Percentiles rank a stretch among this genome's conserved stretches.
Conservation (phyloP, 92 coral and sea anemone species). For the Porites divaricata region DNA sequence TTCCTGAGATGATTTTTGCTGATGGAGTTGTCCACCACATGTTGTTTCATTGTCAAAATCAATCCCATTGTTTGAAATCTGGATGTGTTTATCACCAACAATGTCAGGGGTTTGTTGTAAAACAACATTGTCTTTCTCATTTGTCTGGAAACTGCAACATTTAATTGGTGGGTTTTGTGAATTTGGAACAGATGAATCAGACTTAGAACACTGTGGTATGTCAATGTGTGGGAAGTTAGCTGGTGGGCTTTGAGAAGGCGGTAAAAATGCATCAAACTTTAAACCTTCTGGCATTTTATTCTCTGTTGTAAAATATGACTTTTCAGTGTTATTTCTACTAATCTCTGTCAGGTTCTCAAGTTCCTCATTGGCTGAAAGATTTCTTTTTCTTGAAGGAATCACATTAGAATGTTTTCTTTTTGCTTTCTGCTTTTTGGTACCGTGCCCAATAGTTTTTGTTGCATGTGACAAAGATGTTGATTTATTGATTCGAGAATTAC, state of each 20-base stretch:
- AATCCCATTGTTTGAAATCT: slow-evolving; percentile 25
- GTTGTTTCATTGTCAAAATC: slow-evolving; percentile 40
- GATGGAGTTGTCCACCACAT: slow-evolving; percentile 39
- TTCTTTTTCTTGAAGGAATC: slow-evolving; percentile 17
- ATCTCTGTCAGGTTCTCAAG: slow-evolving; percentile 9
- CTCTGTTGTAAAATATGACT: slow-evolving; percentile 21
- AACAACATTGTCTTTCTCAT: slow-evolving; percentile 44
- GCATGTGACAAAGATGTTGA: slow-evolving; percentile 33
- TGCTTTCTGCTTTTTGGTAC: slow-evolving; percentile 33
- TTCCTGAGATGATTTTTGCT: slow-evolving; percentile 43
- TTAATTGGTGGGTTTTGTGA: slow-evolving; percentile 45
- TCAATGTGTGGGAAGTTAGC: slow-evolving; percentile 38
- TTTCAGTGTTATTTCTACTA: slow-evolving; percentile 7
- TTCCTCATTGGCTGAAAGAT: slow-evolving; percentile 15
- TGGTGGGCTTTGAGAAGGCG: slow-evolving; percentile 44
- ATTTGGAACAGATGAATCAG: slow-evolving; percentile 42
- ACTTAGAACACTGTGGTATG: slow-evolving; percentile 48
- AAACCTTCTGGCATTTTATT: slow-evolving; percentile 23
- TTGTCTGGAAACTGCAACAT: slow-evolving; percentile 44
- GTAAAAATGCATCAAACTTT: slow-evolving; percentile 33
- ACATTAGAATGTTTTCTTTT: slow-evolving; percentile 36
- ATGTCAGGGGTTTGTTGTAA: slow-evolving; percentile 50
- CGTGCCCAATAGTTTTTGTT: too few species aligned
- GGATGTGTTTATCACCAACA: too few species aligned
- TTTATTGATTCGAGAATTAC: slow-evolving; percentile 39